A percentile compares a stretch with the other conserved stretches of the same genome.
Conservation (phyloP, 2,888 invertebrate genomes). For the Sisyra terminalis region DNA sequence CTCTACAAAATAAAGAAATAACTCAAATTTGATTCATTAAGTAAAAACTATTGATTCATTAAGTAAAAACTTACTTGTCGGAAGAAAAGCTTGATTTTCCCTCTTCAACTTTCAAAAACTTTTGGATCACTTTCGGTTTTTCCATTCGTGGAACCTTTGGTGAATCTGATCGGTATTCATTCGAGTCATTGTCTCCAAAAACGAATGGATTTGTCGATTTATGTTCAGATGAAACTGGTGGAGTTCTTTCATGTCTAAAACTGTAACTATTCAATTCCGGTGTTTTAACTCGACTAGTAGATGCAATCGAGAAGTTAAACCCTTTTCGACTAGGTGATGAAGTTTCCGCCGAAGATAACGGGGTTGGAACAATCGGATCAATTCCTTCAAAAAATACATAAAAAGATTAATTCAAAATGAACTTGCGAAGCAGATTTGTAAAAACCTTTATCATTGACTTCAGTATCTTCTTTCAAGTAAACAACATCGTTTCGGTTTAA, state of each 20-base stretch:
- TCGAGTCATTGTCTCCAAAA: conserved; percentile 22
- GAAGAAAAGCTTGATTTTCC: conserved; percentile 12
- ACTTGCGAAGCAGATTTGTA: background rate
- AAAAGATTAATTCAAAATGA: background rate
- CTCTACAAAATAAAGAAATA: conserved; percentile 18
- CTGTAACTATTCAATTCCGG: conserved; percentile 9
- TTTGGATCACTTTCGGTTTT: conserved; percentile 28
- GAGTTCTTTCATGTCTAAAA: conserved; percentile 6
- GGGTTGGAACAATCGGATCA: background rate
- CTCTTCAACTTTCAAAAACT: conserved; percentile 38
- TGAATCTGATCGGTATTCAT: conserved; percentile 16
- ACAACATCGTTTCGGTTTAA: conserved; percentile 42
- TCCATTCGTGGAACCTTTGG: conserved; percentile 24
- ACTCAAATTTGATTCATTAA: background rate
- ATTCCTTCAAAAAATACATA: too few relatives aligned
- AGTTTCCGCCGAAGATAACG: conserved; percentile 14
- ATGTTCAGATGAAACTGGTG: conserved; percentile 11
- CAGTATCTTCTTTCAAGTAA: conserved; percentile 33
- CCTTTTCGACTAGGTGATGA: conserved; percentile 27
- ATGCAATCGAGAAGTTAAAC: conserved; percentile 35
- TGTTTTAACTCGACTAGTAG: conserved; percentile 10
- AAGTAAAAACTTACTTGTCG: conserved; percentile 4
- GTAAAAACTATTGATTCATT: background rate
- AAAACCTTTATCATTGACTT: background rate
- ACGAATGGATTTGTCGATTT: conserved; percentile 26